Evolutionary conservation across 2,113 vertebrate species (phyloP).

Genomic region (Dasyornis broadbenti): DNA sequence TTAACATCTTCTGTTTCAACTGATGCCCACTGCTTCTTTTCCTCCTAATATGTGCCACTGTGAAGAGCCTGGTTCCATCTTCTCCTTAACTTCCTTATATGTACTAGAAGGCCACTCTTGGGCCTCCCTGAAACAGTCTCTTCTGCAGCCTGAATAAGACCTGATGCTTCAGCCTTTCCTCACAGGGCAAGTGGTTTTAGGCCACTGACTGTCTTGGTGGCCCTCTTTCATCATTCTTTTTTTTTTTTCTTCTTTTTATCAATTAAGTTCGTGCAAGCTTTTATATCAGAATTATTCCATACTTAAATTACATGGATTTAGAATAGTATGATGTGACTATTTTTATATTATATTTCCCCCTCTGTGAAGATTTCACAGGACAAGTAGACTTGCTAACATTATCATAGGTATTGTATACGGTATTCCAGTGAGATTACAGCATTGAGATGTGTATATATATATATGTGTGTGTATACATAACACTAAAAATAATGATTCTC

Average conservation of each 20-base stretch:
- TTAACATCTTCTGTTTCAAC: neutral
- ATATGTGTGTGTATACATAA: neutral
- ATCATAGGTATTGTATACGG: neutral
- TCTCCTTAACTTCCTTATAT: neutral
- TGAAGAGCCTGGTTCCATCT: neutral
- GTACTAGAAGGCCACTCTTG: neutral
- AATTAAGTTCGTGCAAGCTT: neutral
- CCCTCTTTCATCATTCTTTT: neutral
- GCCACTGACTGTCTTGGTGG: neutral
- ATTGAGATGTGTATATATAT: neutral
- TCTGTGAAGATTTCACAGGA: neutral
- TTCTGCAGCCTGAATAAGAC: neutral
- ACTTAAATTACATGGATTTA: neutral
- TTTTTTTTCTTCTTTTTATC: neutral
- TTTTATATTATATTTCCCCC: neutral
- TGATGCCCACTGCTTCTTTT: neutral
- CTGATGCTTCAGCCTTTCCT: neutral
- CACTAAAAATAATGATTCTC: neutral
- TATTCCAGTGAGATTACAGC: neutral
- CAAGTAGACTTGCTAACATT: neutral
- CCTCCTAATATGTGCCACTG: neutral
- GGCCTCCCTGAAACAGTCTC: neutral
- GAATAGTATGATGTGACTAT: neutral
- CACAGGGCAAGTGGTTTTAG: neutral
- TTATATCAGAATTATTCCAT: neutral